Base-by-base conservation (phyloP, 1,140 invertebrate genomes). In the Danaus melanippus region DNA sequence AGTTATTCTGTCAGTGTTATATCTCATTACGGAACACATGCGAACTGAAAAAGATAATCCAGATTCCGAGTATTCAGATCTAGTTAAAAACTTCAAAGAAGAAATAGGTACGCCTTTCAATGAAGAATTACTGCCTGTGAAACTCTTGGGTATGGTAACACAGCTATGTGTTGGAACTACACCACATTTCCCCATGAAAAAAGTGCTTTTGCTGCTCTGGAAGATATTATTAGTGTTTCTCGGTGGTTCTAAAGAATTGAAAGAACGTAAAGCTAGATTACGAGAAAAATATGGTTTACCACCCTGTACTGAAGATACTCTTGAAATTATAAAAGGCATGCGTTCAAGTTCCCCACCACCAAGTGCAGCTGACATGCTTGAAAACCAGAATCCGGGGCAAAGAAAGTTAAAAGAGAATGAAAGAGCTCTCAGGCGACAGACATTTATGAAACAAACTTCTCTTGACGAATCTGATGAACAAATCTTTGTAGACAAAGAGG, bases 181-280 rank as follows among this genome's bases (percentile, higher is more conserved):
- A 9, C 95, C 97, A 46, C 96, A 98, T 88, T 98, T 98, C 88
- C 97, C 97, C 10, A 98, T 99, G 91, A 98, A 98, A 81, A 99
- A 99, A 89, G 95, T 99, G 51, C 87, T 99, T 21, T 85, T 99
- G n/a, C 84, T 99, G 2, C 78, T 99, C 10, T 99, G 98, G 98
- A 99, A 99, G 89, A 90, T 97, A 3, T 91, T 98, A 46, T 86
- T 99, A 50, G 90, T 97, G 1, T 94, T 95, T 9, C 87, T 99
- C 12, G 97, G 97, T 15, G 97, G 97, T 10, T 95, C 96, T 60
- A 91, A 93, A 56, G 91, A 93, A 40, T 85, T 98, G 1, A 91
- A 92, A 73, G 88, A 92, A 60, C 79, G 93, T 10, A 97, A 97
- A 85, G 73, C 91, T 66, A 86, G 90, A 58, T 92, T 96, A 65